Evolutionary conservation across 2,888 invertebrate genomes (phyloP), one percentile per base, ranked within the genome.

Genomic region (Hyposoter didymator): DNA sequence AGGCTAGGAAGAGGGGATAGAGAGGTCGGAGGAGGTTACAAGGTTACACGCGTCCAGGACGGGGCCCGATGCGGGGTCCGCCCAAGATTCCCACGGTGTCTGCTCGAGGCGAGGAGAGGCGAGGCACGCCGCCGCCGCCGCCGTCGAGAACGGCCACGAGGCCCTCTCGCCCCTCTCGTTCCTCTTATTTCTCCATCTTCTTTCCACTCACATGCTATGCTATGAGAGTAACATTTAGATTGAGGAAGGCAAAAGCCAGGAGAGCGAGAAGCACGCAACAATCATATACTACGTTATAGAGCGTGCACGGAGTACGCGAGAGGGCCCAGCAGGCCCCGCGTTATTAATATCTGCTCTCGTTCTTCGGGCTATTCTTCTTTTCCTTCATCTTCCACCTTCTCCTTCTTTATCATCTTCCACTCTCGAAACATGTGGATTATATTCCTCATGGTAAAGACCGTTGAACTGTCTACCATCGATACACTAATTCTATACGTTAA

Each of bases 21-120:
- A 90, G 91, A 90, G 91, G 91, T 91, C 90, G 91, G 89, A 89
- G 89, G 89, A 90, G 90, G 92, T 91, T 91, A 91, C 91, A 90
- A 91, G 91, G 92, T 92, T 92, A 92, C 92, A 91, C 92, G 92
- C 92, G 91, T 92, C 92, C 91, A 91, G 91, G 90, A 90, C 90
- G 89, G 90, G 90, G 90, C 91, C 90, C 89, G 86, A 90, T 87
- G 90, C 89, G 87, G 91, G 93, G 92, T 91, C 92, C 92, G 92
- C 92, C 92, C 92, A 91, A 92, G 91, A 91, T 93, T 93, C 93
- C 93, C 93, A 93, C 93, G 93, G 93, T 93, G 91, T 91, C 92
- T 91, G 93, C 93, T 92, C 91, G 93, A 92, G 92, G 93, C 92
- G 90, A 92, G 92, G 91, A 90, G 90, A 90, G 92, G 91, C 91